Percentiles rank a stretch among this genome's conserved stretches.
phyloP scores from a whole-genome alignment of 1,140 invertebrate genomes.

The Lepidotrigona ventralis region DNA sequence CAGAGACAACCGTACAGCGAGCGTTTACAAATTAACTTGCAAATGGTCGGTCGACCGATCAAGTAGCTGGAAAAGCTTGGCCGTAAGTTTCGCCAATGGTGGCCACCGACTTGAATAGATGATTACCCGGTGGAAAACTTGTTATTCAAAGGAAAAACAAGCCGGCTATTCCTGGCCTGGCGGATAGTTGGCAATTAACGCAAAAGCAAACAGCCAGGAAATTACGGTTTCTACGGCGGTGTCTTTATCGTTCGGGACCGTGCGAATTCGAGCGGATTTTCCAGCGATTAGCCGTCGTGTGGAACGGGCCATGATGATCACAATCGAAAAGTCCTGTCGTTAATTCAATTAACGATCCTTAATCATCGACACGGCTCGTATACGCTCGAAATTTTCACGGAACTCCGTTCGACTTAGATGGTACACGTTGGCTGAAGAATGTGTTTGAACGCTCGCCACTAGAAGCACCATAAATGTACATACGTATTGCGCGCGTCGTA shows the following conservation, averaged over 20 bases:
- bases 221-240: neutral
- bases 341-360: constrained; percentile 21
- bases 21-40: constrained; percentile 38
- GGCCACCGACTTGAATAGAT: constrained; percentile 12
- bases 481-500: neutral
- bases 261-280: neutral
- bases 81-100: neutral
- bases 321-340: neutral
- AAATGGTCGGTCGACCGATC: constrained; percentile 32
- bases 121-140: constrained; percentile 30
- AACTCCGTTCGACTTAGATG: neutral
- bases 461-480: neutral
- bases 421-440: neutral
- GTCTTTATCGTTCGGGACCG: neutral
- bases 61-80: constrained; percentile 7
- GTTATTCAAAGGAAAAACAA: constrained; percentile 28
- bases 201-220: constrained; percentile 17
- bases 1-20: neutral
- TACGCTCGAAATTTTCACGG: neutral
- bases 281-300: neutral
- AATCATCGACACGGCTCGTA: neutral
- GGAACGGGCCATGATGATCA: constrained; percentile 3
- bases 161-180: neutral
- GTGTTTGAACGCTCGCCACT: too few species aligned
- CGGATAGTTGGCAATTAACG: constrained; percentile 20